Evolutionary conservation across 2,888 invertebrate species (phyloP).

Genomic region (Yponomeuta sedellus): DNA sequence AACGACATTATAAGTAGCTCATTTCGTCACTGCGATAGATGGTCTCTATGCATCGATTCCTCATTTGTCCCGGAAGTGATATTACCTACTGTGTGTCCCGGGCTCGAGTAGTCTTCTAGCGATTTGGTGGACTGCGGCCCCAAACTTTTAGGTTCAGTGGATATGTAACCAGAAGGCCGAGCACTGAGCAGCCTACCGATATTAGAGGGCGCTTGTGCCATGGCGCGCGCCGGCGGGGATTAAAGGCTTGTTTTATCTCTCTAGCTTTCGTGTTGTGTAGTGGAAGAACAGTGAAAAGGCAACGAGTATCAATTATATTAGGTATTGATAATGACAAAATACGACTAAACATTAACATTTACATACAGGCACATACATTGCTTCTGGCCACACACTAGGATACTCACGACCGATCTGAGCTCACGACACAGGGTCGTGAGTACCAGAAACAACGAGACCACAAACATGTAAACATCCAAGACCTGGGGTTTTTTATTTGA

Average conservation of each 20-base stretch:
- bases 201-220: conserved; percentile 14
- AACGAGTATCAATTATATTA: neutral
- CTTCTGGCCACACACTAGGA: too few species aligned
- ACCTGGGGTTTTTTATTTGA: too few species aligned
- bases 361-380: too few species aligned
- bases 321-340: too few species aligned
- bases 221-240: conserved; percentile 9
- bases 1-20: conserved; percentile 3
- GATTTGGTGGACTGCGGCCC: neutral
- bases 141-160: neutral
- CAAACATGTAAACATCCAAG: too few species aligned
- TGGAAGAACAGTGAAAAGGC: neutral
- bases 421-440: too few species aligned
- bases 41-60: conserved; percentile 13
- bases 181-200: neutral
- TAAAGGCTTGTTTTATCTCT: conserved; percentile 16
- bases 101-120: neutral
- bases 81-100: conserved; percentile 7
- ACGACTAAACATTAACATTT: too few species aligned
- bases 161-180: neutral
- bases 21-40: neutral
- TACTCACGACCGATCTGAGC: too few species aligned
- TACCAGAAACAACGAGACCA: too few species aligned
- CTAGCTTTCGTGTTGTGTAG: conserved; percentile 2
- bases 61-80: conserved; percentile 13